Evolutionary conservation across 2,113 vertebrate genomes (phyloP), one percentile per base, ranked within the genome.

Genomic region (Notechis scutatus): DNA sequence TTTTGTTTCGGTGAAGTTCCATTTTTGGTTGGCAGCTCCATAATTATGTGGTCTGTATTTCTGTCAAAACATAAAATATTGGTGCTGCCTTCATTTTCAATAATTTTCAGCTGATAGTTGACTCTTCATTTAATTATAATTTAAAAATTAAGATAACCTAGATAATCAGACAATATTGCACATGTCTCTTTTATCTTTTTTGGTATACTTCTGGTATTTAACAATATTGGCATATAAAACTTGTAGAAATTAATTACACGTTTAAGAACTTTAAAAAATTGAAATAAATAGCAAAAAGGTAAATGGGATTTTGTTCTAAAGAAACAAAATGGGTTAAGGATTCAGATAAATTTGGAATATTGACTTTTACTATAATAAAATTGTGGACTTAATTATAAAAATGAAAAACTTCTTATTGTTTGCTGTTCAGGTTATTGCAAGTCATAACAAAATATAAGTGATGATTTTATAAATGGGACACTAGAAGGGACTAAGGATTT

Each of bases 11-110:
- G 93, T 23, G 59, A 96, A 97, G 90, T 81, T 89, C 97, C 97
- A 97, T 93, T 97, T 97, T 92, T 97, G 97, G 95, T 97, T 96
- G 90, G 97, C 95, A 90, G 92, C 88, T 18, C 97, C 97, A 94
- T 97, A 96, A 52, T 86, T 89, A 86, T 94, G 92, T 50, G 93
- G 94, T 56, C 96, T 97, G 59, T 97, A 96, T 92, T 95, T 97
- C 97, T 97, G 91, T 10, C 90, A 90, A 91, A 85, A 95, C 15
- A 89, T 85, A 29, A 94, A 15, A 61, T 47, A 86, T 86, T 88
- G 21, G 1, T 42, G 5, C n/a, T 47, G 23, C 42, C 5, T 90
- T 93, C 52, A 42, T 9, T 90, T 93, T 55, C 23, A 93, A 54
- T 81, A 24, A 55, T 69, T 87, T 64, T n/a, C 69, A 86, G 74